Base-by-base conservation (phyloP, 2,888 invertebrate species). In the Eutolmus rufibarbis region DNA sequence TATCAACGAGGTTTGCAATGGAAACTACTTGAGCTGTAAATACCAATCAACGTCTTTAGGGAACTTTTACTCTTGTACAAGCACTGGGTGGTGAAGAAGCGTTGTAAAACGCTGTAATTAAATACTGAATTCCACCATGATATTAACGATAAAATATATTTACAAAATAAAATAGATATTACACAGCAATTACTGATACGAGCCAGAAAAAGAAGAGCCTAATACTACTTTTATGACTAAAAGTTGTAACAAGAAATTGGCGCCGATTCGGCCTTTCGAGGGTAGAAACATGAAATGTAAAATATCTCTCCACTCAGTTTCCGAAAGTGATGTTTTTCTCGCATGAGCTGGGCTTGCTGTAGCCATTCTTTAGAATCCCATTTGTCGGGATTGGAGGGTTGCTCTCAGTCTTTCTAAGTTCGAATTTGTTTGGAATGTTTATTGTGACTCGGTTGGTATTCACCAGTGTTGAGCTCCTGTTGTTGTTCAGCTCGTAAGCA, bases 361-460 rank as follows among this genome's bases (percentile, higher is more conserved):
- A 85, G 43, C 92, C 91, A 87, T 92, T 94, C 91, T 94, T 94
- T 85, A 94, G 91, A 89, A 94, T 94, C 28, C 94, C 94, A 91
- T 93, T 94, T 12, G 92, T 66, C 12, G 89, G 87, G 12, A 84
- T 81, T 56, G 76, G 31, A 34, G 77, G 66, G 19, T 91, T 88
- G 85, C 90, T 90, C 81, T 92, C 92, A 78, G 90, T 90, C 90
- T 92, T 90, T 76, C 89, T 88, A 23, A 90, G 87, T 88, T 90
- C 90, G 56, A 86, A 78, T 88, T 89, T 89, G 57, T 89, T 89
- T 31, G 89, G 89, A 76, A 89, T 89, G 57, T 86, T 89, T 46
- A 89, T 89, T 86, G 90, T 87, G 84, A 89, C 88, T 46, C 87
- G 82, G 74, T 88, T 89, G 74, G 89, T 88, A 88, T 88, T 89